phyloP scores from a whole-genome alignment of 2,888 invertebrate genomes.

The Brenthis ino region DNA sequence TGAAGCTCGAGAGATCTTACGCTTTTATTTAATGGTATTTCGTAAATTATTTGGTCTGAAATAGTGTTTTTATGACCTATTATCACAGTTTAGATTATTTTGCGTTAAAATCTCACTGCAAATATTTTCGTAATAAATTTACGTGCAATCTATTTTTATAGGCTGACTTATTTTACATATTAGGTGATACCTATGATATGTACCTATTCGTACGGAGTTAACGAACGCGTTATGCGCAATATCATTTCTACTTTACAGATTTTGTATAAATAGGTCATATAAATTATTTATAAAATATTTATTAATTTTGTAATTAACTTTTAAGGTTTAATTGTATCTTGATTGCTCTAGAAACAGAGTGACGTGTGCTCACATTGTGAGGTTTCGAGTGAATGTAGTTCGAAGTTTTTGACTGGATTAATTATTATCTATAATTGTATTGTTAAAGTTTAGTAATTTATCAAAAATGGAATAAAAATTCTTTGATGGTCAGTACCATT shows the following conservation, averaged over 20 bases:
- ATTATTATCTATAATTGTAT: constrained; percentile 53
- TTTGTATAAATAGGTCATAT: constrained; percentile 78
- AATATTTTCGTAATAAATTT: constrained; percentile 69
- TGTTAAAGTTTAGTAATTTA: constrained; percentile 59
- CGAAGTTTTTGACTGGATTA: constrained; percentile 63
- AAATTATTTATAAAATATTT: constrained; percentile 74
- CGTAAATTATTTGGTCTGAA: constrained; percentile 22
- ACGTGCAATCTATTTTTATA: constrained; percentile 80
- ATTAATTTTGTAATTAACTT: constrained; percentile 73
- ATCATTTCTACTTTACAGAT: constrained; percentile 75
- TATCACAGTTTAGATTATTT: constrained; percentile 27
- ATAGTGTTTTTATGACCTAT: constrained; percentile 24
- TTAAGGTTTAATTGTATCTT: constrained; percentile 63
- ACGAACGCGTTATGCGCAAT: constrained; percentile 58
- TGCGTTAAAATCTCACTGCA: constrained; percentile 54
- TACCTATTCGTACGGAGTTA: constrained; percentile 46
- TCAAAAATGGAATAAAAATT: constrained; percentile 41
- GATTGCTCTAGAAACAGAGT: constrained; percentile 66
- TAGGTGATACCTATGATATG: constrained; percentile 38
- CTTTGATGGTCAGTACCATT: constrained; percentile 22
- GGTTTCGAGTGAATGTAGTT: constrained; percentile 71
- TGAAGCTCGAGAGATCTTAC: constrained; percentile 32
- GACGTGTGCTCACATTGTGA: constrained; percentile 67
- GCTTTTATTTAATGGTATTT: constrained; percentile 24
- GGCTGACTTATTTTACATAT: constrained; percentile 63